Conservation (phyloP, 2,888 invertebrate species). For the Agrochola macilenta region DNA sequence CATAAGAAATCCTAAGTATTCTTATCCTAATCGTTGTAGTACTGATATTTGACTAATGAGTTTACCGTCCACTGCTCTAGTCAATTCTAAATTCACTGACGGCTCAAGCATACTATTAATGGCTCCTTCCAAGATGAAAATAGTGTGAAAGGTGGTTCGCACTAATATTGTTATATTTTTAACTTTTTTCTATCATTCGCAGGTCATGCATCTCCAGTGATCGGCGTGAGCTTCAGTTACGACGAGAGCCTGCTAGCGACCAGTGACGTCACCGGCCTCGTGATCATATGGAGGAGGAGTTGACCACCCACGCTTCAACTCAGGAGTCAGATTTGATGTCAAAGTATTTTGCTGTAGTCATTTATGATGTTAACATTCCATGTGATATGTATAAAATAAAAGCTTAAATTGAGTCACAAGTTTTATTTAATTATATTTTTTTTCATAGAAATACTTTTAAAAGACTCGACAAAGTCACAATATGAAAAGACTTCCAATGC, state of each 20-base stretch:
- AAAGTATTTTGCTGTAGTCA: conserved; percentile 13
- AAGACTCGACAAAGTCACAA: conserved; percentile 89
- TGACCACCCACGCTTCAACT: conserved; percentile 70
- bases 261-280: conserved; percentile 95
- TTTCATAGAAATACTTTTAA: conserved; percentile 90
- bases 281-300: conserved; percentile 93
- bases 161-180: too few relatives aligned
- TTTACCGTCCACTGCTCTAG: too few relatives aligned
- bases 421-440: conserved; percentile 84
- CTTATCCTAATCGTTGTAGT: too few relatives aligned
- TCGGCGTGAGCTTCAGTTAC: conserved; percentile 96
- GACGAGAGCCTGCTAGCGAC: conserved; percentile 96
- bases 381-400: conserved; percentile 75
- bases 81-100: background rate
- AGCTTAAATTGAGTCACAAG: conserved; percentile 81
- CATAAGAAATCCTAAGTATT: too few relatives aligned
- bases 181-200: conserved; percentile 63
- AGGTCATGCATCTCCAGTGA: conserved; percentile 95
- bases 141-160: background rate
- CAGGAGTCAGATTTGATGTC: conserved; percentile 37
- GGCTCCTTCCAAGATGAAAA: background rate
- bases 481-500: conserved; percentile 87
- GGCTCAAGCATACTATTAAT: too few relatives aligned
- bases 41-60: too few relatives aligned
- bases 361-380: conserved; percentile 36